Evolutionary conservation across 2,888 invertebrate species (phyloP), one percentile per base, ranked within the genome.

Genomic region (Hemicrepidius hirtus): DNA sequence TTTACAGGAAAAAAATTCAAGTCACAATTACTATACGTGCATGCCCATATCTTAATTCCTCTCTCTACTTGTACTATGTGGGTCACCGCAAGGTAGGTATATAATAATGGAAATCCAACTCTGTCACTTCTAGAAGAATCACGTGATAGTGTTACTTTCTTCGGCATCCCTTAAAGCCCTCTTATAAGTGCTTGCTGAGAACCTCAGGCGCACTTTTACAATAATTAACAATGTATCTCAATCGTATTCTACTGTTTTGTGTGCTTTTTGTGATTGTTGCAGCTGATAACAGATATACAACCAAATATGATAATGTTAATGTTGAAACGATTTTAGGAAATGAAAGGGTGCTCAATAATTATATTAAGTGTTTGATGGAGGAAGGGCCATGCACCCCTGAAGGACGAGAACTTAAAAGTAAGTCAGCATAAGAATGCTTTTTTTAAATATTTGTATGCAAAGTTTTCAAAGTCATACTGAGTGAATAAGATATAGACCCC

Each of bases 341-440:
- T 80, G 86, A 87, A 40, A 85, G 91, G 24, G 87, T 91, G 18
- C 85, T 91, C 7, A 87, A 87, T n/a, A 89, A 88, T 82, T 91
- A 91, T 81, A 88, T 91, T 77, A 89, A 89, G 78, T 92, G 91
- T 79, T 82, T 91, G 82, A 85, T 91, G 85, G 91, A 90, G 5
- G 88, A 90, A 77, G 91, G 90, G 9, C 86, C 88, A 1, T 91
- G 91, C 80, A 90, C 90, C 0, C 82, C 89, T 0, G 91, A 91
- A 79, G 91, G 90, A 59, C 86, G 89, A 46, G 90, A 91, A 83
- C 83, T 91, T 32, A 91, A 89, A 83, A 88, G 91, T 91, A 82
- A 90, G 90, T 86, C 16, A n/a, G n/a, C 40, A 6, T 40, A n/a
- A n/a, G 3, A n/a, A 40, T 40, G 3, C 3, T n/a, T 40, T 10